These are phyloP conservation scores for Varanus komodoensis DNA, from an alignment of 2,113 vertebrate genomes.

Conservation along the genomic window DNA sequence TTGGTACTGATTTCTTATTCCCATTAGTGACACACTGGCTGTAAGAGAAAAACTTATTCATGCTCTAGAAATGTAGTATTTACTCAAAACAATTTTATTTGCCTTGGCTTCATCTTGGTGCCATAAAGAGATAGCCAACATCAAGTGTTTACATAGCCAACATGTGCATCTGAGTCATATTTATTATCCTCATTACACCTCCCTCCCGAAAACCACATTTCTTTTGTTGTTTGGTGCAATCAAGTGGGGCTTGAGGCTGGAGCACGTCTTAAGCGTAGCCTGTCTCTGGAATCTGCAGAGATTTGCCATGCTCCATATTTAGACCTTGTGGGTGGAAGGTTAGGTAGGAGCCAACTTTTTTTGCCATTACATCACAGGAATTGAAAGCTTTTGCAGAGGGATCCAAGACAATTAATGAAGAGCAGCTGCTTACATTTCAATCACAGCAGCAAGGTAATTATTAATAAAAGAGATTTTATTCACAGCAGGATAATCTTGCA, in stretches of 20 bases:
- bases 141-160: slow-evolving; percentile 69
- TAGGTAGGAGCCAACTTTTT: slow-evolving; percentile 74
- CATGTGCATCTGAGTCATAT: slow-evolving; percentile 75
- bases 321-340: slow-evolving; percentile 74
- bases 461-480: slow-evolving; percentile 65
- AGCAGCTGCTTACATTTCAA: slow-evolving; percentile 73
- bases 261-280: slow-evolving; percentile 66
- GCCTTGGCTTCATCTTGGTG: slow-evolving; percentile 73
- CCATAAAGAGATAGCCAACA: slow-evolving; percentile 73
- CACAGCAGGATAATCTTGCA: slow-evolving; percentile 41
- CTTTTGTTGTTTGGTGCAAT: slow-evolving; percentile 63
- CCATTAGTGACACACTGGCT: slow-evolving; percentile 71
- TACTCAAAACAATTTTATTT: slow-evolving; percentile 79
- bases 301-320: slow-evolving; percentile 80
- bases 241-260: slow-evolving; percentile 63
- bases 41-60: slow-evolving; percentile 71
- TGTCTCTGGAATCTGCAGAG: slow-evolving; percentile 71
- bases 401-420: slow-evolving; percentile 74
- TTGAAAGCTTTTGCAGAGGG: slow-evolving; percentile 53
- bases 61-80: slow-evolving; percentile 77
- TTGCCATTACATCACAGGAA: slow-evolving; percentile 78
- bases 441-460: slow-evolving; percentile 66
- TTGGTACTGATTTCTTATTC: slow-evolving; percentile 67
- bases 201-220: slow-evolving; percentile 43
- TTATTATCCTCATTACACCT: slow-evolving; percentile 67